These are phyloP conservation scores for Podabrus alpinus DNA, from an alignment of 2,888 invertebrate genomes.

Conservation along the genomic window DNA sequence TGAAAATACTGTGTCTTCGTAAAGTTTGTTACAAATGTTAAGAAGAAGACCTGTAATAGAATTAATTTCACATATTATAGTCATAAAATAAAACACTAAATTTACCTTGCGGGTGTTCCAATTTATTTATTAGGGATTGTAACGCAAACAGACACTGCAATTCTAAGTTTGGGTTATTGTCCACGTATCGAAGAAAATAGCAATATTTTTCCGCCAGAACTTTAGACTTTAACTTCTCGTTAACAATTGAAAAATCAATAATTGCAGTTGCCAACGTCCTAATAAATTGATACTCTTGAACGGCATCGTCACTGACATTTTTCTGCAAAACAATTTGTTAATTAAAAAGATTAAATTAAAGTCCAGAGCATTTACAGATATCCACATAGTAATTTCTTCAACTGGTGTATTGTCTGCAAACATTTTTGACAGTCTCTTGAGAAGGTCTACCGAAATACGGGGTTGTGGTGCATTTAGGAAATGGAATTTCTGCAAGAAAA, in stretches of 20 bases:
- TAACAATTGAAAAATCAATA: conserved; percentile 69
- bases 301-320: conserved; percentile 64
- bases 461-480: conserved; percentile 52
- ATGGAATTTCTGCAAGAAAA: conserved; percentile 59
- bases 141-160: conserved; percentile 84
- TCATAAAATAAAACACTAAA: background rate
- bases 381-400: conserved; percentile 66
- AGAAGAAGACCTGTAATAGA: conserved; percentile 72
- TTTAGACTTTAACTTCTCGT: conserved; percentile 58
- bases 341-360: background rate
- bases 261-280: conserved; percentile 74
- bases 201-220: conserved; percentile 56
- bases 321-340: conserved; percentile 57
- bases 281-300: conserved; percentile 71
- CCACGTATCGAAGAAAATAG: conserved; percentile 72
- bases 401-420: conserved; percentile 57
- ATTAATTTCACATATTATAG: background rate
- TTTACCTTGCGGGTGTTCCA: conserved; percentile 78
- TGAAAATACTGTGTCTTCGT: conserved; percentile 78
- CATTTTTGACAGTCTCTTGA: conserved; percentile 59
- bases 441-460: conserved; percentile 58
- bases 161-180: conserved; percentile 70
- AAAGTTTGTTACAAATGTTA: conserved; percentile 76
- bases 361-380: conserved; percentile 58
- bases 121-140: conserved; percentile 75